Conservation (phyloP, 2,797 vertebrate species). For the Acipenser oxyrinchus region DNA sequence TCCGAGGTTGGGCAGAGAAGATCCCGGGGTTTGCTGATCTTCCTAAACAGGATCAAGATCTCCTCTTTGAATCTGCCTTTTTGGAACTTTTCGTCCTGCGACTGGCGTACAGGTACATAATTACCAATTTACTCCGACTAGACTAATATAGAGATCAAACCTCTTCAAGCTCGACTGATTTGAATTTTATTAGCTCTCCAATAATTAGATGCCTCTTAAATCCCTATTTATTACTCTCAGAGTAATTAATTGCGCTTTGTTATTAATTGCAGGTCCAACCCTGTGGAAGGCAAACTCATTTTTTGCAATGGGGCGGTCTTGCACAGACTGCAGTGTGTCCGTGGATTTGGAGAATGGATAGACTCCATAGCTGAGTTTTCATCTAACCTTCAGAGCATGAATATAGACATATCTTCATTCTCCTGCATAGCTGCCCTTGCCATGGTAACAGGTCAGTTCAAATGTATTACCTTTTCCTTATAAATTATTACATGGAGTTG, state of each 20-base stretch:
- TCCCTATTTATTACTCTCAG: constrained; percentile 68
- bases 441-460: constrained; percentile 92
- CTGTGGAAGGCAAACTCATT: constrained; percentile 96
- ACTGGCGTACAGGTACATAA: constrained; percentile 85
- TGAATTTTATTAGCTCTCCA: constrained; percentile 71
- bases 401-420: constrained; percentile 94
- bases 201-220: constrained; percentile 82
- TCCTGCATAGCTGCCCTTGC: constrained; percentile 96
- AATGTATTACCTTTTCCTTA: background rate
- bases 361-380: constrained; percentile 97
- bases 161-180: constrained; percentile 67
- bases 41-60: constrained; percentile 89
- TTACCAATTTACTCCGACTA: constrained; percentile 24
- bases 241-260: constrained; percentile 72
- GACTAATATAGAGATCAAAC: constrained; percentile 34
- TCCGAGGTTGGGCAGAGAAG: constrained; percentile 95
- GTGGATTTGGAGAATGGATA: constrained; percentile 98
- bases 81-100: constrained; percentile 94
- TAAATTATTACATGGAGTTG: background rate
- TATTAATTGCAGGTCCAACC: constrained; percentile 88
- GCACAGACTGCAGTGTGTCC: constrained; percentile 94
- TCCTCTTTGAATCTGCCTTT: constrained; percentile 96
- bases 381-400: constrained; percentile 97
- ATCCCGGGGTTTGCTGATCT: constrained; percentile 89
- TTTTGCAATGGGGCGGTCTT: constrained; percentile 97